phyloP scores from a whole-genome alignment of 1,140 invertebrate genomes.

The Polyergus mexicanus region DNA sequence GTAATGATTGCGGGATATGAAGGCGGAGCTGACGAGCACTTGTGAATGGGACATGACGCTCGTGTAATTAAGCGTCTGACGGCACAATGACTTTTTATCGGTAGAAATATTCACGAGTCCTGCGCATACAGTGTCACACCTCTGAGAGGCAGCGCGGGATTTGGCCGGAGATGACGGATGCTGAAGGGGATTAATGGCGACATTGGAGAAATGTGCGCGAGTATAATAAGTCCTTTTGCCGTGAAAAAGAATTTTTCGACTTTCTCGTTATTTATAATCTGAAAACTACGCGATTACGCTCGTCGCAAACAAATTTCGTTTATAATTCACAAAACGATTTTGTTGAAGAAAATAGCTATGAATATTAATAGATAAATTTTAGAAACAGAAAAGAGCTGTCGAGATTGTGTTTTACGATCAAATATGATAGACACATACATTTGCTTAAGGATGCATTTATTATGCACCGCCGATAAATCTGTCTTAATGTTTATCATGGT shows the following conservation, averaged over 20 bases:
- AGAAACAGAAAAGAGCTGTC: neutral
- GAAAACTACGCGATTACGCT: neutral
- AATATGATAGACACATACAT: constrained; percentile 46
- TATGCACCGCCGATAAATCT: constrained; percentile 65
- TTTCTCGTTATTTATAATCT: neutral
- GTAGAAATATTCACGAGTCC: constrained; percentile 60
- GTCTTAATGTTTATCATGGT: constrained; percentile 61
- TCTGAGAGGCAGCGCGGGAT: constrained; percentile 27
- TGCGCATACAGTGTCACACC: constrained; percentile 32
- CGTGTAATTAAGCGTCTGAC: constrained; percentile 69
- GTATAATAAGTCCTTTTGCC: neutral
- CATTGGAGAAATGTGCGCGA: neutral
- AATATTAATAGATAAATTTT: no score
- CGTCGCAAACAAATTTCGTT: neutral
- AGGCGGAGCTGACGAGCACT: constrained; percentile 28
- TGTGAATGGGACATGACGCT: constrained; percentile 58
- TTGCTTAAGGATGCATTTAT: constrained; percentile 66
- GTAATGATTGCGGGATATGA: neutral
- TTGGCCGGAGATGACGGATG: constrained; percentile 23
- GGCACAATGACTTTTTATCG: constrained; percentile 62
- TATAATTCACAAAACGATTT: neutral
- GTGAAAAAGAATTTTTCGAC: neutral
- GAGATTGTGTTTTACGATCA: neutral
- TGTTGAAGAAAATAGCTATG: neutral
- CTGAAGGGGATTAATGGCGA: constrained; percentile 47